Conservation (phyloP, 2,888 invertebrate genomes). For the Tetramorium bicarinatum region DNA sequence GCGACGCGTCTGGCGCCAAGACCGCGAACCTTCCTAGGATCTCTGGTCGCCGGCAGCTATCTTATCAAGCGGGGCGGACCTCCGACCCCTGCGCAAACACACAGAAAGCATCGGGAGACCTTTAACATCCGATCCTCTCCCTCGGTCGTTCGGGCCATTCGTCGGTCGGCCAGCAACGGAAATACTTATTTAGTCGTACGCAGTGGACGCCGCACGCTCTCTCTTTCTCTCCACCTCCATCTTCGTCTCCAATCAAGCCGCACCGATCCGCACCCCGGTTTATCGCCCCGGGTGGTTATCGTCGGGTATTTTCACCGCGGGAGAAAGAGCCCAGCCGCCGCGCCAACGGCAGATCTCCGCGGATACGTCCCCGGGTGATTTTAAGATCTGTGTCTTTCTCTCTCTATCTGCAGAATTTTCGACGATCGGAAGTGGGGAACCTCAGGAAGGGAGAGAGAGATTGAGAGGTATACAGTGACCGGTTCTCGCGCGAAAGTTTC, state of each 20-base stretch:
- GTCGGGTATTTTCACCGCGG: neutral
- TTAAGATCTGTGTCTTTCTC: neutral
- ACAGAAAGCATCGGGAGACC: slow-evolving; percentile 76
- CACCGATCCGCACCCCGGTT: slow-evolving; percentile 69
- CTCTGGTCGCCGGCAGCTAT: slow-evolving; percentile 65
- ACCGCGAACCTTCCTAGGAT: neutral
- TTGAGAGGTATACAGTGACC: neutral
- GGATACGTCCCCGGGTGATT: neutral
- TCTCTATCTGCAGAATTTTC: neutral
- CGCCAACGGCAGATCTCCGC: neutral
- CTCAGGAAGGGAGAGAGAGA: neutral
- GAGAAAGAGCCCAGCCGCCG: slow-evolving; percentile 8
- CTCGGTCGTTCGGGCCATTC: slow-evolving; percentile 74
- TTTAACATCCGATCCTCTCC: slow-evolving; percentile 70
- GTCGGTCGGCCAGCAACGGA: slow-evolving; percentile 79
- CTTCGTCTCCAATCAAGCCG: slow-evolving; percentile 74
- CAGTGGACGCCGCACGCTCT: slow-evolving; percentile 48
- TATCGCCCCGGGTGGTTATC: slow-evolving; percentile 59
- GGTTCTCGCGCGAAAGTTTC: neutral
- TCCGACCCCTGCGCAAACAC: slow-evolving; percentile 72
- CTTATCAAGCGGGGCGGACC: slow-evolving; percentile 78
- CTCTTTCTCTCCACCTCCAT: slow-evolving; percentile 40
- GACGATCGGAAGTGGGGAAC: neutral
- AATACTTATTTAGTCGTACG: slow-evolving; percentile 82
- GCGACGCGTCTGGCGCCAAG: neutral